Conservation (phyloP, 2,113 vertebrate genomes). For the Platycercus adscitus region DNA sequence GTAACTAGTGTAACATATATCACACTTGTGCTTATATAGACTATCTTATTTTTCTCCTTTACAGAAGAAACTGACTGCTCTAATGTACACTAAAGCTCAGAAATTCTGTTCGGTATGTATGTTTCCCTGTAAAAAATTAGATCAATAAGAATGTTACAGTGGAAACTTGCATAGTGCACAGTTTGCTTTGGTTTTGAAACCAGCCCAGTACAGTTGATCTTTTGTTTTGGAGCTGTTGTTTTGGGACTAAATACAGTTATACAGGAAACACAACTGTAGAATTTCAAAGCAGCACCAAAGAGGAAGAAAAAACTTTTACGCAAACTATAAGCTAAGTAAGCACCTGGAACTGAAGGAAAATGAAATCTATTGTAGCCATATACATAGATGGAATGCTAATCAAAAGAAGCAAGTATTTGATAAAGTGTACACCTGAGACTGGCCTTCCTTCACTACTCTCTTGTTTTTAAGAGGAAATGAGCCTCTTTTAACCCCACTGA, state of each 20-base stretch:
- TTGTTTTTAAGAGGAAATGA: background rate
- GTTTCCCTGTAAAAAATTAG: background rate
- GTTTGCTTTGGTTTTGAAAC: background rate
- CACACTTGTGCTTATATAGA: background rate
- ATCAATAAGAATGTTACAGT: background rate
- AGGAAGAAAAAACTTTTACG: background rate
- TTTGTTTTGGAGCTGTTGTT: background rate
- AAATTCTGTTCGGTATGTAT: fast-evolving
- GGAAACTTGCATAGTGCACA: background rate
- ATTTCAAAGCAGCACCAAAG: background rate
- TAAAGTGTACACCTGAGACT: background rate
- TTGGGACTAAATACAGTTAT: background rate
- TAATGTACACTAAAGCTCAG: background rate
- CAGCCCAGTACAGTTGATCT: background rate
- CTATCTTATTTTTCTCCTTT: background rate
- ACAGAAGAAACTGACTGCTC: background rate
- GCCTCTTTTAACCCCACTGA: background rate
- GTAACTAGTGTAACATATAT: background rate
- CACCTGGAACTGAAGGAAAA: background rate
- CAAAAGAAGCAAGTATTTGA: background rate
- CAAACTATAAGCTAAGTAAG: background rate
- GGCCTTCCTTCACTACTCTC: background rate
- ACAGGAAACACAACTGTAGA: background rate
- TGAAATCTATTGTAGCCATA: fast-evolving
- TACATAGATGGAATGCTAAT: fast-evolving